Evolutionary conservation across 1,140 invertebrate species (phyloP), one percentile per base, ranked within the genome.

Genomic region (Laodelphax striatellus): DNA sequence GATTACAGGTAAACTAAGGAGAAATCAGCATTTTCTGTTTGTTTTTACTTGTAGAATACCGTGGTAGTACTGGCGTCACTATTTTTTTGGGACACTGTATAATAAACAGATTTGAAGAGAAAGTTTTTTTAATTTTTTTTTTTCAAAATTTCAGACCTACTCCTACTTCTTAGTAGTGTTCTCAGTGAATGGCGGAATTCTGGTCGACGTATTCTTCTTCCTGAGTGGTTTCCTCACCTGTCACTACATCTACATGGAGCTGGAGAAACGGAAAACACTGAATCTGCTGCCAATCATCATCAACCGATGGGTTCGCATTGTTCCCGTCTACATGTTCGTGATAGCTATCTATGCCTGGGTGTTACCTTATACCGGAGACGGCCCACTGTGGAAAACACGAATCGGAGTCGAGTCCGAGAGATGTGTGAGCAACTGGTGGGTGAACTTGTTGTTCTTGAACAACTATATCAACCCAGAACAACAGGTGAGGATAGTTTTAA

Each of bases 371-470:
- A 71, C 85, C 5, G 82, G 79, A 19, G 76, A 78, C 62, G 85
- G 85, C 2, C 86, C 85, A 0, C 69, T 86, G 13, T 88, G 86
- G 86, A 71, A 79, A 41, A 72, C 73, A 28, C 76, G 76, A 62
- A 76, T 86, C 60, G 66, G 70, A 53, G 43, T 77, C 17, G 84
- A 87, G 70, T 78, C 81, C 58, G 74, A 83, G 43, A 73, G 83
- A 61, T 92, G 89, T 67, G 68, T 75, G 62, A 72, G 77, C 8
- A 84, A 84, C 17, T 92, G 90, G 90, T 94, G 90, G 90, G 77
- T 82, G 0, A 91, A 92, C 68, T 71, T 92, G 13, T 73, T 92
- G 1, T 91, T 90, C 68, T 77, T 92, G n/a, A 91, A 92, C 69
- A 94, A 92, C 70, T 86, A 92, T 60, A 76, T 89, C 2, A 75